Percentiles rank a stretch among this genome's conserved stretches.
These are phyloP conservation scores for Trachelus troglodyta DNA, from an alignment of 2,888 invertebrate species.

Conservation along the genomic window DNA sequence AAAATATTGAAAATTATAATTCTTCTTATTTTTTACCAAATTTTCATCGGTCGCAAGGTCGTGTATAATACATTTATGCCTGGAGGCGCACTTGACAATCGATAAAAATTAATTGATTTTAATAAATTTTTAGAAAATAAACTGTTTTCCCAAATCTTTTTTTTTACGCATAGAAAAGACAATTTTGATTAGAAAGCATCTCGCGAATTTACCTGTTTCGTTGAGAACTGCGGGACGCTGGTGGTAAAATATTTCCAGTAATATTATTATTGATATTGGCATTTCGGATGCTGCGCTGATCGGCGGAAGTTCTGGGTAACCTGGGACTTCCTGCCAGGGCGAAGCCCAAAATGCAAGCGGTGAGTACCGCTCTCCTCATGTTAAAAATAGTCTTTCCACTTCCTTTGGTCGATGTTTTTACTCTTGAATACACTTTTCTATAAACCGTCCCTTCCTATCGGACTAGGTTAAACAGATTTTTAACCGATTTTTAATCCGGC, in stretches of 20 bases:
- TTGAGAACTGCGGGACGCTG: slow-evolving; percentile 47
- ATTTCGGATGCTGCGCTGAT: slow-evolving; percentile 57
- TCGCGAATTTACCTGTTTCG: slow-evolving; percentile 51
- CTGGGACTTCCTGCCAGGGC: slow-evolving; percentile 55
- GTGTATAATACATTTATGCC: no score
- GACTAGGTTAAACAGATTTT: no score
- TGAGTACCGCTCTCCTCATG: slow-evolving; percentile 55
- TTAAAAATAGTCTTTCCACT: no score
- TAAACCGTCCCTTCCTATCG: no score
- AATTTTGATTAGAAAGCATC: slow-evolving; percentile 1
- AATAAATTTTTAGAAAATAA: slow-evolving; percentile 10
- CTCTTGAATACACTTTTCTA: no score
- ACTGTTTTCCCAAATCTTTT: not conserved
- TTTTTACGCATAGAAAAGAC: not conserved
- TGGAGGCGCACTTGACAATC: no score
- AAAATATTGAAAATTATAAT: no score
- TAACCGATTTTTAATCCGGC: no score
- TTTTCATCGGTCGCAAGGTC: no score
- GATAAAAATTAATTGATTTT: not conserved
- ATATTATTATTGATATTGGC: slow-evolving; percentile 45
- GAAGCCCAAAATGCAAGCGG: slow-evolving; percentile 56
- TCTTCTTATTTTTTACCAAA: no score
- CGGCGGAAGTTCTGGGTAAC: slow-evolving; percentile 59
- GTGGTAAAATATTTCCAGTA: slow-evolving; percentile 47
- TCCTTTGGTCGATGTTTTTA: no score